phyloP scores from a whole-genome alignment of 1,140 invertebrate genomes.

The Homarus americanus region DNA sequence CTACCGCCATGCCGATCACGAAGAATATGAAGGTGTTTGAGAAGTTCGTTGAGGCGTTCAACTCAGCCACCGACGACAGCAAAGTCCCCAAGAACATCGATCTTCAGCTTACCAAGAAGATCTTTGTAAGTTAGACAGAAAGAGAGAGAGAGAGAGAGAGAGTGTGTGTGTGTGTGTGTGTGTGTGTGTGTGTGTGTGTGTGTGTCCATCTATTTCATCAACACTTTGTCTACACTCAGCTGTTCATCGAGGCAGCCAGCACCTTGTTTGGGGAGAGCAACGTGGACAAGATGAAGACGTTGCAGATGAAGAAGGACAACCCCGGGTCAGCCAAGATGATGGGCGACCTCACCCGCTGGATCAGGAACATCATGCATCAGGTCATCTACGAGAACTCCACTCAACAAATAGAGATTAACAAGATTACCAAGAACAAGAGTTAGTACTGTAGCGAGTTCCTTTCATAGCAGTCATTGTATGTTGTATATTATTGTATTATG shows the following conservation, averaged over 20 bases:
- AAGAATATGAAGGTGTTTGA: too few species aligned
- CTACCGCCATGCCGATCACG: too few species aligned
- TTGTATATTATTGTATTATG: too few species aligned
- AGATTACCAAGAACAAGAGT: background rate
- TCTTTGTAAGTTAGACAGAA: too few species aligned
- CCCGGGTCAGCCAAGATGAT: slow-evolving; percentile 25
- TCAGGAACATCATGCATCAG: background rate
- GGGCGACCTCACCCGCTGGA: background rate
- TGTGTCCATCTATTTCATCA: background rate
- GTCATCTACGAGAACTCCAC: background rate
- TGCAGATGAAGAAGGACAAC: slow-evolving; percentile 25
- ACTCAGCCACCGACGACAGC: too few species aligned
- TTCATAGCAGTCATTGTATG: too few species aligned
- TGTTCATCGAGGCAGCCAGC: slow-evolving; percentile 44
- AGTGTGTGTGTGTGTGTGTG: background rate
- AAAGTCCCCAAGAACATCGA: too few species aligned
- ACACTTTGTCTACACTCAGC: background rate
- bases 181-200: background rate
- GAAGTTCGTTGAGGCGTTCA: too few species aligned
- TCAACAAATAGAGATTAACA: background rate
- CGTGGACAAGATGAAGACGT: background rate
- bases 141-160: too few species aligned
- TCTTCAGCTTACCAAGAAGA: too few species aligned
- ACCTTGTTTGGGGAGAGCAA: slow-evolving; percentile 32
- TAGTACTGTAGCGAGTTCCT: too few species aligned